Conservation (phyloP, 2,888 invertebrate genomes). For the Diachrysia chrysitis region DNA sequence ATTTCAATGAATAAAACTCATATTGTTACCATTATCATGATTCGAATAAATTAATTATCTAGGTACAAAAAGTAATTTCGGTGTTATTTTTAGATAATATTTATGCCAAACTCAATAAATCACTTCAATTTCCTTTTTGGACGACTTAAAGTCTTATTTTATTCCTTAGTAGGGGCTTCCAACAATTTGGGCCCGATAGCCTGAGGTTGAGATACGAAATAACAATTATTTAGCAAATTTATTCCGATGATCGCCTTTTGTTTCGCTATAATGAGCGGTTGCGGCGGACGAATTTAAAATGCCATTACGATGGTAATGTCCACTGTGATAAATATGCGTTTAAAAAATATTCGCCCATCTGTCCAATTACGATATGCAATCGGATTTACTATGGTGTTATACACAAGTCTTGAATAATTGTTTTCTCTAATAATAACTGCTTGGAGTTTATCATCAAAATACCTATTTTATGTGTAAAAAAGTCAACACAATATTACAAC, state of each 20-base stretch:
- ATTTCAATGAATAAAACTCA: too few species aligned
- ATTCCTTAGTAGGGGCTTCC: slow-evolving; percentile 39
- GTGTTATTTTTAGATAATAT: too few species aligned
- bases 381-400: slow-evolving; percentile 15
- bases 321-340: slow-evolving; percentile 47
- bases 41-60: too few species aligned
- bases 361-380: slow-evolving; percentile 38
- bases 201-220: slow-evolving; percentile 74
- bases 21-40: too few species aligned
- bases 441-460: too few species aligned
- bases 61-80: too few species aligned
- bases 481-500: too few species aligned
- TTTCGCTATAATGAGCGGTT: slow-evolving; percentile 79
- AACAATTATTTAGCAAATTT: slow-evolving; percentile 87
- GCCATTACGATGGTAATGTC: slow-evolving; percentile 77
- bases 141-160: slow-evolving; percentile 16
- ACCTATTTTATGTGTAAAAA: too few species aligned
- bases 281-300: slow-evolving; percentile 75
- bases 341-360: slow-evolving; percentile 22
- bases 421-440: too few species aligned
- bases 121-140: background rate
- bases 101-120: background rate
- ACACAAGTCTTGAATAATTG: too few species aligned
- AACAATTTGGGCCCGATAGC: slow-evolving; percentile 61
- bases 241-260: slow-evolving; percentile 84